Conservation (phyloP, 2,888 invertebrate species). For the Xestoiulus laeticollis region DNA sequence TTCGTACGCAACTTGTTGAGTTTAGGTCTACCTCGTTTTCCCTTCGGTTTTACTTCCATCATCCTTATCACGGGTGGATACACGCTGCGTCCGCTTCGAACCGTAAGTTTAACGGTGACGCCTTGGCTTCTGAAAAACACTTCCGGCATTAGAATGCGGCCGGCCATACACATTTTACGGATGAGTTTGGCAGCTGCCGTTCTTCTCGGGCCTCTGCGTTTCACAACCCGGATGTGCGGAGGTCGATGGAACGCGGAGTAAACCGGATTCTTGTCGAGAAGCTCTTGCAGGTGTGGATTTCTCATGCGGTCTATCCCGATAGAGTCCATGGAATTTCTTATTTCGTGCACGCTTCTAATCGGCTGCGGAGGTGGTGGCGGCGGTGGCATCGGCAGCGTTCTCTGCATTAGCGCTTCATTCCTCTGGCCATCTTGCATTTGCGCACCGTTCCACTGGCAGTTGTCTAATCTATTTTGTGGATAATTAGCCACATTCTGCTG, state of each 20-base stretch:
- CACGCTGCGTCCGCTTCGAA: not conserved
- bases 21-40: not conserved
- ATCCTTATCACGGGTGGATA: not conserved
- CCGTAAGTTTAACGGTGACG: not conserved
- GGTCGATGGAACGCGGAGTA: not conserved
- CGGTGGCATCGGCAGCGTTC: not conserved
- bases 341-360: constrained; percentile 1
- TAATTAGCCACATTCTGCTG: not conserved
- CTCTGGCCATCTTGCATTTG: not conserved
- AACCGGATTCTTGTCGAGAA: not conserved
- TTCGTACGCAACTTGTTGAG: not conserved
- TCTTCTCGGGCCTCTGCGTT: not conserved
- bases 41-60: not conserved
- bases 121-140: not conserved
- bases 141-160: not conserved
- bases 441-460: not conserved
- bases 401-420: not conserved
- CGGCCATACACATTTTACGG: not conserved
- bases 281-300: not conserved
- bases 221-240: not conserved
- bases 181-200: not conserved
- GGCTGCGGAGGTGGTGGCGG: not conserved
- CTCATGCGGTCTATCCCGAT: not conserved
- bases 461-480: not conserved
- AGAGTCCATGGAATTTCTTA: not conserved